Percentiles rank a stretch among this genome's conserved stretches.
Evolutionary conservation across 2,113 vertebrate species (phyloP).

Genomic region (Esox niger): DNA sequence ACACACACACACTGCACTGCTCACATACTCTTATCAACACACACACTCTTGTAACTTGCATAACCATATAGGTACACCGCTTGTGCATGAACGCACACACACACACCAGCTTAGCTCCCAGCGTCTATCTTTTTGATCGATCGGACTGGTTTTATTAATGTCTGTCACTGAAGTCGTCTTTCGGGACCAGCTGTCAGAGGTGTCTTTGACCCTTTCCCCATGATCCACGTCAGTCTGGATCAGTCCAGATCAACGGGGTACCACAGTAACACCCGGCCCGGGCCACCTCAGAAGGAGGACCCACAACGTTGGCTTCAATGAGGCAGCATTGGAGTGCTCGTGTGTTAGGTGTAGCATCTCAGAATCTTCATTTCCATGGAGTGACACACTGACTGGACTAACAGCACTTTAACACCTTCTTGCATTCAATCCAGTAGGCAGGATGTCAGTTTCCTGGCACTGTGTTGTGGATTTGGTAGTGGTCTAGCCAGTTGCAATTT

Average conservation of each 20-base stretch:
- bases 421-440: background rate
- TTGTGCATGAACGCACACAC: too few relatives aligned
- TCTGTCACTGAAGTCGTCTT: background rate
- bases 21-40: too few relatives aligned
- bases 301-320: conserved; percentile 24
- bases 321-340: conserved; percentile 12
- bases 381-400: background rate
- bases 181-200: conserved; percentile 21
- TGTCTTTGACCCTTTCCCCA: conserved; percentile 25
- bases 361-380: conserved; percentile 4
- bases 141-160: background rate
- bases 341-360: conserved; percentile 12
- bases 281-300: conserved; percentile 24
- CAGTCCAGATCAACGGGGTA: conserved; percentile 59
- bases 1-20: too few relatives aligned
- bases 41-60: too few relatives aligned
- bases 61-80: too few relatives aligned
- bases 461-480: background rate
- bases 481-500: background rate
- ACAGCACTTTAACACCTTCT: background rate
- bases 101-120: background rate
- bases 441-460: background rate
- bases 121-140: conserved; percentile 3
- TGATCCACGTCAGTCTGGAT: conserved; percentile 55
- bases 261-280: conserved; percentile 62